Evolutionary conservation across 2,113 vertebrate species (phyloP), one percentile per base, ranked within the genome.

Genomic region (Pygoscelis adeliae): DNA sequence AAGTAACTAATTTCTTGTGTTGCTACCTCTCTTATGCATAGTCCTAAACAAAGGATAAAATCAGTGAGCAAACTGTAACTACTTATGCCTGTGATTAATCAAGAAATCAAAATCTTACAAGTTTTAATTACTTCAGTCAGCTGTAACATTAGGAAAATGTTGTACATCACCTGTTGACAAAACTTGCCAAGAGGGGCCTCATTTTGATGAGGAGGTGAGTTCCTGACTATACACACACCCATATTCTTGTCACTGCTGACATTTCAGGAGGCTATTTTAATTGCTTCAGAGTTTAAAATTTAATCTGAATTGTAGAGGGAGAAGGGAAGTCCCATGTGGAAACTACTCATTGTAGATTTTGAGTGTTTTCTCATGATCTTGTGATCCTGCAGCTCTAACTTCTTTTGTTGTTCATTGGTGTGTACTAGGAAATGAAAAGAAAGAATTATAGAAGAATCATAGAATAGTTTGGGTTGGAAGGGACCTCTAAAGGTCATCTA

Each of bases 41-140:
- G 29, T 52, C 62, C 81, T 92, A 62, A 93, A 65, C 16, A 88
- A 90, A 85, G 89, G 65, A 32, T 72, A 65, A 91, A 92, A 77
- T 63, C 32, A 65, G 5, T 42, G 47, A 61, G 38, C 65, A 77
- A 38, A 53, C 52, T 47, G 4, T 82, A 59, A 59, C 53, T 90
- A 3, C 47, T 85, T 83, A 29, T 6, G 38, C 53, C 46, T 88
- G 59, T 67, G 66, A 77, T 78, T 86, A 83, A 88, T 88, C 58
- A 85, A 86, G 74, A 80, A 84, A 71, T 77, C 53, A 52, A 81
- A 70, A 49, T 71, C 52, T 56, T 65, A 25, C 5, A 40, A 61
- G 19, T 82, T 84, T 61, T 78, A 59, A 46, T 87, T 86, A 27
- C 67, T 56, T 49, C 58, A 82, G 63, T 13, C 73, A 71, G 27